These are phyloP conservation scores for Drosophila leontia DNA, from an alignment of 1,140 invertebrate species.

Conservation along the genomic window DNA sequence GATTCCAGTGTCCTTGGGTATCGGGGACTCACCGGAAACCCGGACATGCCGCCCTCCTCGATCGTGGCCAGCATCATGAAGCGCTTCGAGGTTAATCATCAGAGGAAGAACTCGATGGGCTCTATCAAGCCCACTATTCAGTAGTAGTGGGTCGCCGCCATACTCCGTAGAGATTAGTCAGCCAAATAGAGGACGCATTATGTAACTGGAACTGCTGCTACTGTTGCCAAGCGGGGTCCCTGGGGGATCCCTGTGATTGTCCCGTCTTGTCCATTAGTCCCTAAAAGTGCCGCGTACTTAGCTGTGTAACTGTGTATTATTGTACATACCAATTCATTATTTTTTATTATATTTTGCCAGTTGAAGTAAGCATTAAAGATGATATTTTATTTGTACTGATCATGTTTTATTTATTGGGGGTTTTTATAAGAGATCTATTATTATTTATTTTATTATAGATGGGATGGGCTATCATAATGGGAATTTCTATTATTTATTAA, in stretches of 20 bases:
- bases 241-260: conserved; percentile 54
- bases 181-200: conserved; percentile 32
- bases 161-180: conserved; percentile 29
- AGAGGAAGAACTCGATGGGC: conserved; percentile 79
- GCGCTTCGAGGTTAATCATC: conserved; percentile 83
- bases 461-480: not conserved
- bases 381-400: conserved; percentile 18
- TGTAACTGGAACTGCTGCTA: conserved; percentile 8
- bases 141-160: conserved; percentile 28
- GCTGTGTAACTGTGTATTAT: conserved; percentile 50
- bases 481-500: not conserved
- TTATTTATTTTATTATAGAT: too few relatives aligned
- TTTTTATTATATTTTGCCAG: conserved; percentile 18
- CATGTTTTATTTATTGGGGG: not conserved
- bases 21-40: conserved; percentile 87
- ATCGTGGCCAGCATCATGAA: conserved; percentile 84
- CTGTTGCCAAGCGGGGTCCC: conserved; percentile 33
- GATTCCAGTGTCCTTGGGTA: conserved; percentile 89
- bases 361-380: conserved; percentile 50
- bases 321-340: conserved; percentile 27
- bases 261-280: conserved; percentile 74
- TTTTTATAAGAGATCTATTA: too few relatives aligned
- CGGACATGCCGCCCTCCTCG: conserved; percentile 77
- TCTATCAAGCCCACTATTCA: conserved; percentile 70
- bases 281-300: conserved; percentile 75